Evolutionary conservation across 1,140 invertebrate genomes (phyloP).

Genomic region (Colletes latitarsis): DNA sequence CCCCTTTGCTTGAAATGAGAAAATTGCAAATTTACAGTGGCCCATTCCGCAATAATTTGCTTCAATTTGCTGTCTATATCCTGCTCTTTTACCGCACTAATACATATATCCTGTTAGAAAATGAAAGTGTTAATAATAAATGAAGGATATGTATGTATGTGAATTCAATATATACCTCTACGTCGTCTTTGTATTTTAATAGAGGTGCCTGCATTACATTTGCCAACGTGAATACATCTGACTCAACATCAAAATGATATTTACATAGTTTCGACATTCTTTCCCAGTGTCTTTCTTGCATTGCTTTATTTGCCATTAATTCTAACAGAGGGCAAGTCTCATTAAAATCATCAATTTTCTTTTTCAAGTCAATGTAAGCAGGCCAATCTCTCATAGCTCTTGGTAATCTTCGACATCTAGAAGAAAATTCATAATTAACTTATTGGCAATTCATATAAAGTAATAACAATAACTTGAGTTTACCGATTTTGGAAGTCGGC

Average conservation of each 20-base stretch:
- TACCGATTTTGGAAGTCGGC: conserved; percentile 91
- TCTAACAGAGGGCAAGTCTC: conserved; percentile 93
- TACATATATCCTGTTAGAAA: conserved; percentile 88
- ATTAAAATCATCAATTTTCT: conserved; percentile 95
- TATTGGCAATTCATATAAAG: background rate
- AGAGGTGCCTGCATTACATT: conserved; percentile 93
- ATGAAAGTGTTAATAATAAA: background rate
- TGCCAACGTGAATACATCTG: conserved; percentile 88
- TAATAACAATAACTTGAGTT: background rate
- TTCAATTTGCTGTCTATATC: conserved; percentile 95
- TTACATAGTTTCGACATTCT: conserved; percentile 87
- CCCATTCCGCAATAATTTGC: conserved; percentile 92
- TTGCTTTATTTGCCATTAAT: conserved; percentile 94
- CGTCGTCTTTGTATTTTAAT: conserved; percentile 91
- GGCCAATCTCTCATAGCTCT: conserved; percentile 94
- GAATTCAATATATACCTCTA: conserved; percentile 84
- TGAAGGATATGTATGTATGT: too few species aligned
- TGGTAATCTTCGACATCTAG: conserved; percentile 89
- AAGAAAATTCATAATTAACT: conserved; percentile 23
- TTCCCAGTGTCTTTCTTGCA: conserved; percentile 94
- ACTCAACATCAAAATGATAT: conserved; percentile 90
- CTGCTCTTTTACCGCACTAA: conserved; percentile 94
- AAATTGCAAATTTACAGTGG: conserved; percentile 89
- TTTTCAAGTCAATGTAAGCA: conserved; percentile 92
- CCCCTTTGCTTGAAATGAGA: conserved; percentile 92